Conservation (phyloP, 2,888 invertebrate species). For the Caenorhabditis auriculariae region DNA sequence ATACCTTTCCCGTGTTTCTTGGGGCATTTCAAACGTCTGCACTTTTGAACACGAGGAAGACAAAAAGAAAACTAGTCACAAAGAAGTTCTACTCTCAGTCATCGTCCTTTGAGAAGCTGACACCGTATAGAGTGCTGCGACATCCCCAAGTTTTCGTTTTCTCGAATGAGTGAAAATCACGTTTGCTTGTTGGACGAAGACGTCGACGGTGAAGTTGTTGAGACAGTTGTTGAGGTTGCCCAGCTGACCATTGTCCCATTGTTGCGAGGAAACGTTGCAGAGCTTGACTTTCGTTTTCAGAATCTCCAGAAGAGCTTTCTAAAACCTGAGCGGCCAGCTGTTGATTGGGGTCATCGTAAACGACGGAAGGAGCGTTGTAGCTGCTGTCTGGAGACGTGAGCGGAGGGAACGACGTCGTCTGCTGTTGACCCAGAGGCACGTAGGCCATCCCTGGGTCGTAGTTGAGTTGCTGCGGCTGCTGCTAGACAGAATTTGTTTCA, state of each 20-base stretch:
- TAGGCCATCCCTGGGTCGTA: conserved; percentile 7
- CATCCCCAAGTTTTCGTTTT: too few species aligned
- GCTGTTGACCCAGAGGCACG: neutral
- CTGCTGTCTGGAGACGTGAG: neutral
- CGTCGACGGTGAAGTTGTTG: conserved; percentile 44
- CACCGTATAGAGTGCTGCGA: too few species aligned
- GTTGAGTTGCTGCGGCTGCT: conserved; percentile 4
- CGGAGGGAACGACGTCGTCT: neutral
- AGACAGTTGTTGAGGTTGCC: conserved; percentile 38
- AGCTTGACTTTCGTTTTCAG: too few species aligned
- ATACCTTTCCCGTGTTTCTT: too few species aligned
- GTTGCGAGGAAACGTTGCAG: conserved; percentile 39
- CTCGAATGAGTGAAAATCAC: too few species aligned
- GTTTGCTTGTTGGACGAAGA: conserved; percentile 41
- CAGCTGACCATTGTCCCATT: conserved; percentile 36
- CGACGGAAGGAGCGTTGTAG: neutral
- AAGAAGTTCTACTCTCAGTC: too few species aligned
- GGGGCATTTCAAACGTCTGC: neutral
- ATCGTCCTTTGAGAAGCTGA: too few species aligned
- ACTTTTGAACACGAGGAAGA: neutral
- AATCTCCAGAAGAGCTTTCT: neutral
- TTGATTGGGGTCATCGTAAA: conserved; percentile 35
- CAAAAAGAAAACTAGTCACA: neutral
- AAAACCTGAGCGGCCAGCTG: conserved; percentile 17
- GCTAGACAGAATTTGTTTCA: too few species aligned